Evolutionary conservation across 2,797 vertebrate species (phyloP).

Genomic region (Erithacus rubecula): DNA sequence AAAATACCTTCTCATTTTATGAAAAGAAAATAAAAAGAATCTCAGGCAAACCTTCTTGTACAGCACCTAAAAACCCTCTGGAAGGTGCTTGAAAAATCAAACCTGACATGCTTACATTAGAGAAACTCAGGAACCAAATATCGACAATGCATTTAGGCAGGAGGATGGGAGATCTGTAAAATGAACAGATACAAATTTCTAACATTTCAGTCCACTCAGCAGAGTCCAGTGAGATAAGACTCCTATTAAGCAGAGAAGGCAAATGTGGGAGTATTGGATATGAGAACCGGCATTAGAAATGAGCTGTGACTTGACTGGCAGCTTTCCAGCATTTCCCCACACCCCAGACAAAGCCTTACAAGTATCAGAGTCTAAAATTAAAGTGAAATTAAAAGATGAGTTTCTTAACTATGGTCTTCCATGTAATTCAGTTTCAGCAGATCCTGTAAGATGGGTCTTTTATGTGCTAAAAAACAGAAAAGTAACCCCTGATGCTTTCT

Average conservation of each 20-base stretch:
- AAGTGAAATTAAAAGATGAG: not conserved
- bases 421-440: not conserved
- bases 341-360: not conserved
- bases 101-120: not conserved
- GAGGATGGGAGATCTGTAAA: not conserved
- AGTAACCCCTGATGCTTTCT: not conserved
- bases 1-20: not conserved
- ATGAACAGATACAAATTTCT: not conserved
- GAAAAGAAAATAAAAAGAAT: not conserved
- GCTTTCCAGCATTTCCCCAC: not conserved
- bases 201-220: constrained; percentile 27
- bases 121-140: not conserved
- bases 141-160: not conserved
- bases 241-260: not conserved
- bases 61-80: not conserved
- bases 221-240: constrained; percentile 1
- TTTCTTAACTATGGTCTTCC: not conserved
- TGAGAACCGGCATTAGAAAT: not conserved
- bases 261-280: not conserved
- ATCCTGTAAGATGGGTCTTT: not conserved
- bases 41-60: not conserved
- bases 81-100: not conserved
- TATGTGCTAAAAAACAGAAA: not conserved
- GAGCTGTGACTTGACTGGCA: not conserved
- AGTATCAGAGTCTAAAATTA: not conserved